Evolutionary conservation across 2,797 vertebrate species (phyloP).

Genomic region (Cirrhinus molitorella): DNA sequence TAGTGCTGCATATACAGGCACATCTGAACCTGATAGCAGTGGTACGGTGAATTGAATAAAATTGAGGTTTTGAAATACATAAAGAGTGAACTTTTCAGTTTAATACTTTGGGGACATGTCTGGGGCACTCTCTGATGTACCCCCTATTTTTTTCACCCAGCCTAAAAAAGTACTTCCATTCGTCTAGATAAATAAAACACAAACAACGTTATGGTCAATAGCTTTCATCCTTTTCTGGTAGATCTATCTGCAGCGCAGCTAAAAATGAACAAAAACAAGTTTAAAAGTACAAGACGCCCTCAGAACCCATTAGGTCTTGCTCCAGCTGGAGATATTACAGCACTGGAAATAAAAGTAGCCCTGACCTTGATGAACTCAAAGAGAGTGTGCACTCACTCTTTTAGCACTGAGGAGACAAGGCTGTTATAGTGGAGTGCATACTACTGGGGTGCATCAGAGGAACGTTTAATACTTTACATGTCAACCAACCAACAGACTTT

Average conservation of each 20-base stretch:
- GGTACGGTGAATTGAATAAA: slow-evolving; percentile 7
- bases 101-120: slow-evolving; percentile 30
- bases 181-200: slow-evolving; percentile 41
- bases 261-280: slow-evolving; percentile 47
- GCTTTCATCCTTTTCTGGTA: slow-evolving; percentile 50
- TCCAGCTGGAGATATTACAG: slow-evolving; percentile 26
- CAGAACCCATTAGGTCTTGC: background rate
- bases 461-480: slow-evolving; percentile 2
- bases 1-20: background rate
- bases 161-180: slow-evolving; percentile 34
- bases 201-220: slow-evolving; percentile 52
- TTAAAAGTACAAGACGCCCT: slow-evolving; percentile 25
- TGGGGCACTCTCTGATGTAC: slow-evolving; percentile 14
- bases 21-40: background rate
- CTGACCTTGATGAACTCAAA: slow-evolving; percentile 34
- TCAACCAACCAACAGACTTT: too few relatives aligned
- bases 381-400: slow-evolving; percentile 18
- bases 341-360: slow-evolving; percentile 7
- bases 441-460: slow-evolving; percentile 22
- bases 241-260: slow-evolving; percentile 44
- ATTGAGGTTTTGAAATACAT: background rate
- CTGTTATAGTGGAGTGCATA: slow-evolving; percentile 23
- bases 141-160: background rate
- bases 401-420: slow-evolving; percentile 32
- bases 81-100: slow-evolving; percentile 1